Base-by-base conservation (phyloP, 2,888 invertebrate genomes). In the Pachliopta kotzebuea region DNA sequence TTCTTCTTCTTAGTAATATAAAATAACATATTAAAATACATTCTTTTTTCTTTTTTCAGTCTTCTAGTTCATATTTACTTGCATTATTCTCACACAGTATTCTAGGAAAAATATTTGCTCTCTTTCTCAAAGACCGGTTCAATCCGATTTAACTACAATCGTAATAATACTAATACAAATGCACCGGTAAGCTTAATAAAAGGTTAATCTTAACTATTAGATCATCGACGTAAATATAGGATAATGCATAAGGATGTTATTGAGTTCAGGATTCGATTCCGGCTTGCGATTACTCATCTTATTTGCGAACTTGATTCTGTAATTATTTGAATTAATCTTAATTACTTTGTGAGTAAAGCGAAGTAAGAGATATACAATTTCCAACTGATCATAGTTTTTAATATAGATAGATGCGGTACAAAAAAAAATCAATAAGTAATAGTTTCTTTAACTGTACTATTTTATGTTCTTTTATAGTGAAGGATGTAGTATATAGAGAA, bases 221-320 rank as follows among this genome's bases (percentile, higher is more conserved):
- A 72, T 76, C 74, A 75, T 73, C 73, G 66, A 37, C 61, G 67
- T 68, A 65, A 68, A 70, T 68, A 63, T 70, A 67, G 58, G 62
- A 70, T 67, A 60, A 67, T 71, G 66, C 70, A 74, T 72, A 71
- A 72, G 73, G 71, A 72, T 72, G 67, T 73, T 74, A 71, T 59
- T 65, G 69, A 69, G 69, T 71, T 67, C 72, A 69, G 75, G 73
- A 71, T 75, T 74, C 68, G 68, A 71, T 71, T 72, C 76, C 80
- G 81, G 80, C 80, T 80, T 74, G 78, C 74, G 74, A 73, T 78
- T 76, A 77, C 76, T 84, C 81, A 84, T 80, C 74, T 70, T 68
- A 69, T 63, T 57, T 66, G 59, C 56, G 67, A n/a, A 68, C 59
- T 63, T 65, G 62, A 62, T 62, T 61, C 58, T 53, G 56, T n/a